Conservation (phyloP, 1,140 invertebrate genomes). For the Nasonia vitripennis region DNA sequence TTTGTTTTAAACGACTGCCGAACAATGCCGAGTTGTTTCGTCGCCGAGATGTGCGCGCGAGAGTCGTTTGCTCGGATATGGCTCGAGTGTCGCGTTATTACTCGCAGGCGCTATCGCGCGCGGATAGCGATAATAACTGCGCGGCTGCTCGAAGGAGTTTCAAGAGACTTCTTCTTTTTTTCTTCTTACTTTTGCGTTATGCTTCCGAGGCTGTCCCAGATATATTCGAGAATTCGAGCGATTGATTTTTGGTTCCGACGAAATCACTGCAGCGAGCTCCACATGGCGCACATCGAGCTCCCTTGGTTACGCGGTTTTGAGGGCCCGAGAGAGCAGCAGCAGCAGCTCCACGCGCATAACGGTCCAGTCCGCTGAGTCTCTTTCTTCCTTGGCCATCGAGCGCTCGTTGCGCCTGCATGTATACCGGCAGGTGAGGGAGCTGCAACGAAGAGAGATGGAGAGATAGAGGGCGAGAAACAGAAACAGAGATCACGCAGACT, state of each 20-base stretch:
- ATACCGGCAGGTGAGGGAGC: background rate
- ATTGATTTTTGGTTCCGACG: background rate
- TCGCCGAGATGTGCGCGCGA: background rate
- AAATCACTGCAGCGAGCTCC: no score
- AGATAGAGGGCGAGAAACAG: background rate
- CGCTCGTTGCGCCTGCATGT: background rate
- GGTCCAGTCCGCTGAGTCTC: background rate
- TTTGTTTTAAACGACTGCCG: constrained; percentile 46
- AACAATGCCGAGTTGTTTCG: constrained; percentile 43
- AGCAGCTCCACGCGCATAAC: no score
- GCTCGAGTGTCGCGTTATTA: background rate
- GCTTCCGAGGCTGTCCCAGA: background rate
- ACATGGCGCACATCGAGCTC: no score
- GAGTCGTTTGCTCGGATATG: background rate
- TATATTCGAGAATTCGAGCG: background rate
- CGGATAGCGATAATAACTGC: background rate
- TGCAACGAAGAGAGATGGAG: background rate
- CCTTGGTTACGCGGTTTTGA: no score
- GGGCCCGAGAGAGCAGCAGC: no score
- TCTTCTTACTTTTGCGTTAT: background rate
- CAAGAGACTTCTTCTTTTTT: background rate
- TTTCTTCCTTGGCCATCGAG: background rate
- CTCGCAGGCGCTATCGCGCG: background rate
- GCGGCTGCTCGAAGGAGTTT: background rate
- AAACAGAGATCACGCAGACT: background rate